Conservation (phyloP, 2,888 invertebrate genomes). For the Drosophila kambysellisi region DNA sequence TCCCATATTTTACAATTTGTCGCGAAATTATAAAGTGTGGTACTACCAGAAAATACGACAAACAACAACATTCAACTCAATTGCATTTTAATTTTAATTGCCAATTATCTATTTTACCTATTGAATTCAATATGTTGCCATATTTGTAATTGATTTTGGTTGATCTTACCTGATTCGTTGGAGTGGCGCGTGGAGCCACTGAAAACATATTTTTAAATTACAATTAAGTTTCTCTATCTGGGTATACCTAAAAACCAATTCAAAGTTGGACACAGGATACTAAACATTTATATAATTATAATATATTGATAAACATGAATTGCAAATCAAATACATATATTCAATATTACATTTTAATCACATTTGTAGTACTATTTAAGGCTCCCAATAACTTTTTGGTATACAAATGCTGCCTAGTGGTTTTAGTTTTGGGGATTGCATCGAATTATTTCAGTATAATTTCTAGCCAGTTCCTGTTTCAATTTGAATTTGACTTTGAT, state of each 20-base stretch:
- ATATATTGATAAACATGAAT: conserved; percentile 44
- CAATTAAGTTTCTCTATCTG: conserved; percentile 40
- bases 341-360: conserved; percentile 23
- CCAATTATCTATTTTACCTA: conserved; percentile 8
- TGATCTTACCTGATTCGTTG: conserved; percentile 37
- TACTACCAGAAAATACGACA: conserved; percentile 25
- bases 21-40: conserved; percentile 57
- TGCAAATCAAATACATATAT: conserved; percentile 49
- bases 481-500: background rate
- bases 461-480: background rate
- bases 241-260: conserved; percentile 33
- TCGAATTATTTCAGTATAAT: background rate
- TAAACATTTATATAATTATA: conserved; percentile 43
- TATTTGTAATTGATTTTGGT: conserved; percentile 46
- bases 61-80: conserved; percentile 45
- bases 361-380: background rate
- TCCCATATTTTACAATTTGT: conserved; percentile 46
- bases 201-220: conserved; percentile 43
- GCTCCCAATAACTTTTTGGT: background rate
- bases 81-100: conserved; percentile 49
- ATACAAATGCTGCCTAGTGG: background rate
- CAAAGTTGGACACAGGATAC: conserved; percentile 38
- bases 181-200: conserved; percentile 39
- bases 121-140: conserved; percentile 50
- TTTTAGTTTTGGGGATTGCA: background rate